These are phyloP conservation scores for Paguma larvata DNA, from an alignment of 2,797 vertebrate genomes.

Conservation along the genomic window DNA sequence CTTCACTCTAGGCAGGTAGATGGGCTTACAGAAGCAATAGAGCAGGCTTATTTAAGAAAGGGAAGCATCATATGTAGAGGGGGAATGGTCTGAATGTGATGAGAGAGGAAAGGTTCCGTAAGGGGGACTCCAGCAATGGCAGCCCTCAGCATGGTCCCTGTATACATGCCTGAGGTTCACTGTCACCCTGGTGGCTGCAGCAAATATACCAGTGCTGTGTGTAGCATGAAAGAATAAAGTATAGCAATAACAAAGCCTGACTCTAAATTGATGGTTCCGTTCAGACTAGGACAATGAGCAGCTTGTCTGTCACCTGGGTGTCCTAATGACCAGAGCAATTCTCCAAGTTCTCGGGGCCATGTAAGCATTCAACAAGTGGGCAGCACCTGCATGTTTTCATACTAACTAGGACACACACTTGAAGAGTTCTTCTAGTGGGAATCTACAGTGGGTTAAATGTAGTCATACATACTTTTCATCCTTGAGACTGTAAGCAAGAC, in stretches of 20 bases:
- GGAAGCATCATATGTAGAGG: neutral
- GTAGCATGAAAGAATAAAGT: neutral
- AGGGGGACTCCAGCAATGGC: neutral
- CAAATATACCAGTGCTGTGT: neutral
- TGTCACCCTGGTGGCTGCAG: too few species aligned
- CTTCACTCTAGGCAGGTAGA: neutral
- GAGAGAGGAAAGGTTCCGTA: neutral
- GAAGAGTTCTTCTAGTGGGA: neutral
- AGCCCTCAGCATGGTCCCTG: neutral
- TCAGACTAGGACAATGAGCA: neutral
- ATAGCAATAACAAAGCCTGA: neutral
- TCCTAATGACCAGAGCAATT: conserved; percentile 6
- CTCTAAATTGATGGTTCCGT: neutral
- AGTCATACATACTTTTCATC: neutral
- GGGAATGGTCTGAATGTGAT: neutral
- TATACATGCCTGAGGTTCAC: fast-evolving
- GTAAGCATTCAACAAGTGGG: neutral
- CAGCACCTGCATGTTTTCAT: neutral
- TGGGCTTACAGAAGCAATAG: neutral
- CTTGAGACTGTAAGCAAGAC: neutral
- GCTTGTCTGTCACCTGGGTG: neutral
- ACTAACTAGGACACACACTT: neutral
- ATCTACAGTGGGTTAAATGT: neutral
- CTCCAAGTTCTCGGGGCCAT: neutral
- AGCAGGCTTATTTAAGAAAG: neutral